These are phyloP conservation scores for Zaprionus davidi DNA, from an alignment of 1,140 invertebrate species.

Conservation along the genomic window DNA sequence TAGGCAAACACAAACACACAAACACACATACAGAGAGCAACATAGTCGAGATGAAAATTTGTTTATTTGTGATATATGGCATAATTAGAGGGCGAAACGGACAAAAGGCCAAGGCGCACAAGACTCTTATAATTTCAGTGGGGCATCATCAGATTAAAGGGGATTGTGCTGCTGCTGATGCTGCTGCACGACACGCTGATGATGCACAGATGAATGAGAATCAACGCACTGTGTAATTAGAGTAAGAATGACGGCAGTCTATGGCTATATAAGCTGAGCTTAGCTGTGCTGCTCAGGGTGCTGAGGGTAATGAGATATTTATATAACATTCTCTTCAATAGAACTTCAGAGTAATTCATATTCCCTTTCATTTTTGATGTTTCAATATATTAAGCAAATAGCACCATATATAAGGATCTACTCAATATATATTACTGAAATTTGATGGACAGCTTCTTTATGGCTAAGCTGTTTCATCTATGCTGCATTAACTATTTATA, in stretches of 20 bases:
- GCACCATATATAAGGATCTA: neutral
- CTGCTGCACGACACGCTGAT: neutral
- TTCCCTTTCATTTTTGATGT: neutral
- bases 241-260: neutral
- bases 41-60: conserved; percentile 67
- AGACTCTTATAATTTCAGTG: conserved; percentile 26
- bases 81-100: conserved; percentile 60
- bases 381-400: neutral
- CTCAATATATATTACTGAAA: neutral
- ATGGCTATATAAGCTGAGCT: neutral
- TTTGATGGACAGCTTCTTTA: neutral
- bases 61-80: conserved; percentile 76
- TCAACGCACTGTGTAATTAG: conserved; percentile 22
- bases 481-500: neutral
- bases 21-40: neutral
- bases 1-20: conserved; percentile 40
- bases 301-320: neutral
- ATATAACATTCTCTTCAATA: neutral
- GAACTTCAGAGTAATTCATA: neutral
- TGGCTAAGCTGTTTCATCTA: neutral
- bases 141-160: conserved; percentile 44
- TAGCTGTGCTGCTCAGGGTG: neutral
- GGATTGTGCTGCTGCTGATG: neutral
- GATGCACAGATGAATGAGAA: neutral
- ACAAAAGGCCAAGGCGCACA: conserved; percentile 23